phyloP scores from a whole-genome alignment of 2,797 vertebrate species.

The Fundulus diaphanus region DNA sequence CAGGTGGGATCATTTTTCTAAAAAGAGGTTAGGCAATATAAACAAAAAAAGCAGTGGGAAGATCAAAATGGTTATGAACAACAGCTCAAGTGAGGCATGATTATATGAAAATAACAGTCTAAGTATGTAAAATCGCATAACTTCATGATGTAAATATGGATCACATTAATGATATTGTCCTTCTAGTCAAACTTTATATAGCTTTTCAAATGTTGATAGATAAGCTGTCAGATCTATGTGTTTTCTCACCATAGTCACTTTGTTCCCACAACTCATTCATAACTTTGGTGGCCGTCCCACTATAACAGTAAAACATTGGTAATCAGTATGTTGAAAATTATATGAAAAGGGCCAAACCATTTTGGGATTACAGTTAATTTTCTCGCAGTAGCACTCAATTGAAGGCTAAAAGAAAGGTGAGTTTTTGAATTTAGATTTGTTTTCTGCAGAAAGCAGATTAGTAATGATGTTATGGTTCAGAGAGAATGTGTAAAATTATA shows the following conservation, averaged over 20 bases:
- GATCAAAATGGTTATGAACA: background rate
- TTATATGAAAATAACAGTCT: background rate
- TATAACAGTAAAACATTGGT: background rate
- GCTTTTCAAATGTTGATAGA: background rate
- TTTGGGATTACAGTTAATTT: no score
- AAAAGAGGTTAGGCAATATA: background rate
- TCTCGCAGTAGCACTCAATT: no score
- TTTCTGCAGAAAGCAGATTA: background rate
- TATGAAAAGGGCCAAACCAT: background rate
- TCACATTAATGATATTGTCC: background rate
- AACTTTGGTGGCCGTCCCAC: background rate
- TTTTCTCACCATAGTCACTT: background rate
- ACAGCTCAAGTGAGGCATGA: background rate
- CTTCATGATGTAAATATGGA: background rate
- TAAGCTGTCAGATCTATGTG: background rate
- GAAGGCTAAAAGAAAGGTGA: no score
- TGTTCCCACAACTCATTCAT: background rate
- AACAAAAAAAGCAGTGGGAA: background rate
- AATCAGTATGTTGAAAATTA: background rate
- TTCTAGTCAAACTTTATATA: no score
- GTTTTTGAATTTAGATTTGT: no score
- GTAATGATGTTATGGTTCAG: background rate
- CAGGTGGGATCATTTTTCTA: background rate
- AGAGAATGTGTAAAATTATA: background rate
- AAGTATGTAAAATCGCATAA: background rate